Base-by-base conservation (phyloP, 1,140 invertebrate genomes). In the Drosophila oshimai region DNA sequence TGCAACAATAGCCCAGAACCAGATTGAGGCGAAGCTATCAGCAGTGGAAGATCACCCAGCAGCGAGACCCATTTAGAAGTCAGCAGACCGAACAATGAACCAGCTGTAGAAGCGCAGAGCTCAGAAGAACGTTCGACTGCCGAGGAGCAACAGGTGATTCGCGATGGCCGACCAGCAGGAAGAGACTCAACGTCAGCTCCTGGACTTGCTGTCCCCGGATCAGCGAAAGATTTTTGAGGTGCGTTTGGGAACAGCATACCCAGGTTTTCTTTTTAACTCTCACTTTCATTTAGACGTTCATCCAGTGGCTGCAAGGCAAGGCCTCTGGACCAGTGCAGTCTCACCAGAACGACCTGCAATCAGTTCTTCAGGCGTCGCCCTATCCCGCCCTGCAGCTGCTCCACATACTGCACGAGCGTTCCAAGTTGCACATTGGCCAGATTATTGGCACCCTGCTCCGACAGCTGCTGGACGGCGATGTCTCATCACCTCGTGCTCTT, bases 371-470 rank as follows among this genome's bases (percentile, higher is more conserved):
- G 1, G 5, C 20, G 0, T 45, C 33, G 0, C 78, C 83, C 4
- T 88, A 88, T 72, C 83, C 83, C 5, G 51, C 62, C 18, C 50
- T 88, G 2, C 68, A 78, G 34, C 54, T 88, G 26, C 47, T 88
- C 2, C 33, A 75, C 10, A 3, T 62, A 0, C 29, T 83, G 1
- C 44, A 68, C 17, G 18, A 49, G 0, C 54, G 53, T 10, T 62
- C 74, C 6, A 74, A 89, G 36, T 53, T 78, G 28, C 54, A 69
- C 18, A 71, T 89, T 22, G 67, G 65, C 6, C 51, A 64, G 7
- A 84, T 83, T 4, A 75, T 84, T 2, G 42, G 39, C 17, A 34
- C 29, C 1, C 58, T 62, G 9, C 33, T 88, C 0, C 54, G 50
- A 1, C 53, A 78, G 12, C 34, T 88, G 42, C 45, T 89, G 5